Evolutionary conservation across 2,113 vertebrate genomes (phyloP).

Genomic region (Lycaon pictus): DNA sequence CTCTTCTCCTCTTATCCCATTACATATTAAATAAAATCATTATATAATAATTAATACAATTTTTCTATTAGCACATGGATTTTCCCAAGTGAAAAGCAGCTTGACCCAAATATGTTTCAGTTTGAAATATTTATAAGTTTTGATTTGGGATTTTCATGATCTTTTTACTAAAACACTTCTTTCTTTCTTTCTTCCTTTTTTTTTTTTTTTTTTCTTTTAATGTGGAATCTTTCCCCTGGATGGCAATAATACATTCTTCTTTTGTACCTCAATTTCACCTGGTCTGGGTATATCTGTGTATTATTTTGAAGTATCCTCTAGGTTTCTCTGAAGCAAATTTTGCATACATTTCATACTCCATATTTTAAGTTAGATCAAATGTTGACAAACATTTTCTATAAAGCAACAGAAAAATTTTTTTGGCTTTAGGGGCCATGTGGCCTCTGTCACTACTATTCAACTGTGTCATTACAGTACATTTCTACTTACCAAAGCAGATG

Average conservation of each 20-base stretch:
- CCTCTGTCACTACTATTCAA: neutral
- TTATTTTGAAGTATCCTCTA: neutral
- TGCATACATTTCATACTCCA: neutral
- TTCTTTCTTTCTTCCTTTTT: neutral
- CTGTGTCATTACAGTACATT: neutral
- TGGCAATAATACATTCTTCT: neutral
- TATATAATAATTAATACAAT: neutral
- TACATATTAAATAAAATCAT: neutral
- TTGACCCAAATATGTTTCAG: neutral
- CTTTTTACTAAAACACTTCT: neutral
- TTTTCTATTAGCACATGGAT: neutral
- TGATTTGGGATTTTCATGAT: neutral
- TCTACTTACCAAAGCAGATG: neutral
- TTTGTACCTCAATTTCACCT: neutral
- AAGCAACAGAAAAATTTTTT: neutral
- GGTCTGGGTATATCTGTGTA: neutral
- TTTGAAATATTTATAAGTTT: neutral
- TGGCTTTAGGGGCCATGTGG: neutral
- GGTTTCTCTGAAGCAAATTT: neutral
- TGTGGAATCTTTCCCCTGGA: neutral
- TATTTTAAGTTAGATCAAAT: neutral
- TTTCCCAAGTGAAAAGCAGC: neutral
- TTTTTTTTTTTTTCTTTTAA: neutral
- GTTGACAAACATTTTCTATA: neutral
- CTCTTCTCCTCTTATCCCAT: neutral